phyloP scores from a whole-genome alignment of 2,113 vertebrate species.

The Paratilapia polleni region DNA sequence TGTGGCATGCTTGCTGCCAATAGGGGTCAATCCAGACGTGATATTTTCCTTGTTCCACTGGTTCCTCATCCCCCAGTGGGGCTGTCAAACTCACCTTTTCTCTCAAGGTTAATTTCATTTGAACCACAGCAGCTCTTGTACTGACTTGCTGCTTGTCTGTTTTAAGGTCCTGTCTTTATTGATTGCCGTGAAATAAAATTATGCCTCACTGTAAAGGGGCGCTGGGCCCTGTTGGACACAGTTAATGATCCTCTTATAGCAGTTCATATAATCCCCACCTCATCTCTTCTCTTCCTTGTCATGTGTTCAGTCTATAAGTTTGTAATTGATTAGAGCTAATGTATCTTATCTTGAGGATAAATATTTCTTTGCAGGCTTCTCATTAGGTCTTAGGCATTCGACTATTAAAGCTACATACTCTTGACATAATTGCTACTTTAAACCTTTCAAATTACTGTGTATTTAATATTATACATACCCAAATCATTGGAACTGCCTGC shows the following conservation, averaged over 20 bases:
- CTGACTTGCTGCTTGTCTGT: slow-evolving; percentile 22
- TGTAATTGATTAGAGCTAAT: background rate
- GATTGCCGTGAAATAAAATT: slow-evolving; percentile 66
- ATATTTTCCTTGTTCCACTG: slow-evolving; percentile 33
- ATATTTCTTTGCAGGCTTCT: background rate
- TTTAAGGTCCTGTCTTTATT: slow-evolving; percentile 49
- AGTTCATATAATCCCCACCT: slow-evolving; percentile 18
- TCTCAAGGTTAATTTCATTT: slow-evolving; percentile 69
- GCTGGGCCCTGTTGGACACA: slow-evolving; percentile 18
- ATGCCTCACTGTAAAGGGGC: slow-evolving; percentile 45
- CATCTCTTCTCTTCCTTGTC: slow-evolving; percentile 3
- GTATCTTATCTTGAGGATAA: background rate
- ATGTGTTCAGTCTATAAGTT: background rate
- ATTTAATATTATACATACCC: too few relatives aligned
- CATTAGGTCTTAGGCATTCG: background rate
- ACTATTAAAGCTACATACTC: background rate
- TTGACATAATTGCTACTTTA: background rate
- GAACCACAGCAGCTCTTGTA: slow-evolving; percentile 30
- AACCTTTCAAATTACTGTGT: too few relatives aligned
- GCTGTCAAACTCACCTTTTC: background rate
- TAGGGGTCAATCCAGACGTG: slow-evolving; percentile 23
- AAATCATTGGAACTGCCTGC: too few relatives aligned
- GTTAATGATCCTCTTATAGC: slow-evolving; percentile 46
- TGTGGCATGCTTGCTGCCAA: slow-evolving; percentile 3
- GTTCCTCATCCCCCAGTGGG: slow-evolving; percentile 1